Percentiles rank a stretch among this genome's conserved stretches.
These are phyloP conservation scores for Yponomeuta malinellus DNA, from an alignment of 2,888 invertebrate species.

Conservation along the genomic window DNA sequence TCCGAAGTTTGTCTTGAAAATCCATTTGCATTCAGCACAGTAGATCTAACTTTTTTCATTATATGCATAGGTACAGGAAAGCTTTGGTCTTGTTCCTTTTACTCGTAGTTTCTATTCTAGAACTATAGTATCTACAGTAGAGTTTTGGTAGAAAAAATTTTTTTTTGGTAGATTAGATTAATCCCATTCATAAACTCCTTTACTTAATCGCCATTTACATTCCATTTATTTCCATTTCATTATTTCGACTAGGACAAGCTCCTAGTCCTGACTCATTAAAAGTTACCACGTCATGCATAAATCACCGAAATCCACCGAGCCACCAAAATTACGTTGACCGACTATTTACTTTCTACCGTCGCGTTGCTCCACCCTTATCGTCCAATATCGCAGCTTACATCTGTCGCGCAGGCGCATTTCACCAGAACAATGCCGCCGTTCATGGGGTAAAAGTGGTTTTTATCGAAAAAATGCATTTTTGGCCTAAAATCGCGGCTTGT, in stretches of 20 bases:
- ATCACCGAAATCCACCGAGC: neutral
- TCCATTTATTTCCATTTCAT: neutral
- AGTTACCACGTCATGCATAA: neutral
- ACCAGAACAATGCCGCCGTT: slow-evolving; percentile 52
- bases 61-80: too few relatives aligned
- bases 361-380: slow-evolving; percentile 44
- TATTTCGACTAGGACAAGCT: neutral
- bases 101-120: too few relatives aligned
- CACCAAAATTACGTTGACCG: slow-evolving; percentile 9
- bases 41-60: too few relatives aligned
- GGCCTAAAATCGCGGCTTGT: slow-evolving; percentile 40
- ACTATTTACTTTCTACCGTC: slow-evolving; percentile 20
- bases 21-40: too few relatives aligned
- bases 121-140: too few relatives aligned
- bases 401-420: slow-evolving; percentile 37
- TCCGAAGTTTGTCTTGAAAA: too few relatives aligned
- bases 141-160: too few relatives aligned
- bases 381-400: slow-evolving; percentile 38
- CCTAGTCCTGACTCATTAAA: neutral
- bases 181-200: too few relatives aligned
- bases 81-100: too few relatives aligned
- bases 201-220: too few relatives aligned
- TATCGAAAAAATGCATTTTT: slow-evolving; percentile 40
- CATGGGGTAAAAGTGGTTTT: slow-evolving; percentile 41
- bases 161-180: too few relatives aligned